Evolutionary conservation across 2,797 vertebrate genomes (phyloP), one percentile per base, ranked within the genome.

Genomic region (Takifugu ocellatus): DNA sequence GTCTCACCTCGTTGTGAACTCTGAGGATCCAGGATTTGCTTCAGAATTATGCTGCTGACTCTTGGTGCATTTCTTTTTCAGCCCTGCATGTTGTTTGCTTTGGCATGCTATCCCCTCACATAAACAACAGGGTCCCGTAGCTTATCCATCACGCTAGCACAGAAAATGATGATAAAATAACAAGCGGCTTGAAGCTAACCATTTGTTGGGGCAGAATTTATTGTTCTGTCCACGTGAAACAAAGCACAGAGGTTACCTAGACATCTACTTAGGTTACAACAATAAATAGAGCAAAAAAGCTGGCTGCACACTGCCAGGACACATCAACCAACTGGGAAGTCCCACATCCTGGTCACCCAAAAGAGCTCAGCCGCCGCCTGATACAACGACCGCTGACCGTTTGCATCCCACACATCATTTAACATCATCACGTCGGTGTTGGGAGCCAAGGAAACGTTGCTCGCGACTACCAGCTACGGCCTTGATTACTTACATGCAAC

Each of bases 91-190:
- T 39, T 95, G 93, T 96, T 96, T 97, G 93, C 93, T 95, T 96
- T 97, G 95, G 95, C 93, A 91, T 87, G 88, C 91, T 88, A 79
- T 84, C 87, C 73, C 87, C 91, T 93, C 94, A 87, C 91, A 81
- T 93, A 96, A 95, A 94, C 94, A 93, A 91, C 92, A 25, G 60
- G 71, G 92, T 88, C 91, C 90, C 89, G 84, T 89, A 86, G 92
- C 84, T 93, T 92, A 96, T 96, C 93, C 95, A 96, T 96, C 95
- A 96, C 90, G 91, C 91, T 90, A 92, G 92, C 92, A 93, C 91
- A 91, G 92, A 90, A 88, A 91, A 91, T 75, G 92, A 94, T 94
- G 94, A 95, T 93, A 94, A 94, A 95, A 93, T 92, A 93, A 95
- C 89, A 96, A 89, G 90, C 91, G 84, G 84, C 83, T 70, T 92